phyloP scores from a whole-genome alignment of 2,888 invertebrate genomes.

The Thymelicus lineola region DNA sequence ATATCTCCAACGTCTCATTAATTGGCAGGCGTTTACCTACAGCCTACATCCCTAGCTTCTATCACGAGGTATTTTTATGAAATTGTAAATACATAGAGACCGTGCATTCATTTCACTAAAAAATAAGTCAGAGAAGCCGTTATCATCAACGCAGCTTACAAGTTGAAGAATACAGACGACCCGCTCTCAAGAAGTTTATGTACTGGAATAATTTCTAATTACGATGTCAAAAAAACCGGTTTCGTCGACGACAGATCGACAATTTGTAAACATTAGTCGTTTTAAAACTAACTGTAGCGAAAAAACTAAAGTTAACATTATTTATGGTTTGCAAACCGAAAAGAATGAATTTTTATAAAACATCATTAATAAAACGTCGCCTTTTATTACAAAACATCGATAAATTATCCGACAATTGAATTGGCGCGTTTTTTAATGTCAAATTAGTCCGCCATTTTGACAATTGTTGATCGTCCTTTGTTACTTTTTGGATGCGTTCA shows the following conservation, averaged over 20 bases:
- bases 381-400: conserved; percentile 73
- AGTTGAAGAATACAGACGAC: conserved; percentile 19
- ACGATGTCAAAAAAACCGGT: conserved; percentile 57
- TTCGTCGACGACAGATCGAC: conserved; percentile 47
- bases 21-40: no score
- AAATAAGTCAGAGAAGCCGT: conserved; percentile 25
- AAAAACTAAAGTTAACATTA: conserved; percentile 62
- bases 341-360: conserved; percentile 63
- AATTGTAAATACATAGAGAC: no score
- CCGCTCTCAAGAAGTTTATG: conserved; percentile 54
- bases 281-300: conserved; percentile 70
- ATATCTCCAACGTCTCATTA: no score
- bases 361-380: conserved; percentile 73
- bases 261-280: conserved; percentile 70
- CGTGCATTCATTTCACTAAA: no score
- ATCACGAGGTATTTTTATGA: no score
- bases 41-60: no score
- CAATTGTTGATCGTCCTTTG: conserved; percentile 65
- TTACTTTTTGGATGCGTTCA: conserved; percentile 70
- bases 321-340: conserved; percentile 67
- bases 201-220: conserved; percentile 59
- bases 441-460: conserved; percentile 79
- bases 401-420: conserved; percentile 81
- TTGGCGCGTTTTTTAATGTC: conserved; percentile 81
- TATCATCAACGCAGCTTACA: conserved; percentile 1